Evolutionary conservation across 2,113 vertebrate genomes (phyloP).

Genomic region (Oenanthe melanoleuca): DNA sequence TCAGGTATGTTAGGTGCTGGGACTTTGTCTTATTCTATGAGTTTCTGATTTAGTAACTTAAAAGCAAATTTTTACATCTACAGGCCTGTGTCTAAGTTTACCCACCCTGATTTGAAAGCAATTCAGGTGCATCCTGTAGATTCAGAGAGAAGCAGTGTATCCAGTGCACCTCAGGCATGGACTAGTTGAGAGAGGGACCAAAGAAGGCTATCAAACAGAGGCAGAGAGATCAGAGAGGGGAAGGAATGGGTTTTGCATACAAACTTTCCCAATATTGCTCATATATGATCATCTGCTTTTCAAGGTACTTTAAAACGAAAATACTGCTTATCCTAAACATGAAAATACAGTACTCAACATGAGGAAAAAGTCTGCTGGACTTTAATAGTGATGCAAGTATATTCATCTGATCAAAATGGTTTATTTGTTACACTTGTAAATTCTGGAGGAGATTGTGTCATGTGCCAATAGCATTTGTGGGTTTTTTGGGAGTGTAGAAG

Average conservation of each 20-base stretch:
- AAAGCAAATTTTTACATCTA: neutral
- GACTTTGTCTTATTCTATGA: neutral
- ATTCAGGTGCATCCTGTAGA: neutral
- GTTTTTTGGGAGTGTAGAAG: neutral
- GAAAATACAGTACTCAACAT: neutral
- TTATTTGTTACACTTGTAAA: neutral
- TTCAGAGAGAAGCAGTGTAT: neutral
- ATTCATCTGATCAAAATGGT: neutral
- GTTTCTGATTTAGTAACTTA: neutral
- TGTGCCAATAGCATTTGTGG: fast-evolving
- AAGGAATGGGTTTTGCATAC: neutral
- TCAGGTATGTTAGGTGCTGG: neutral
- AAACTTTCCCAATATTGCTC: neutral
- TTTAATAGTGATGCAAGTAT: neutral
- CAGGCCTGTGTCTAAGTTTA: neutral
- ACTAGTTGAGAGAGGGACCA: neutral
- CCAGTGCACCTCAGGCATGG: neutral
- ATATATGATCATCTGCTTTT: neutral
- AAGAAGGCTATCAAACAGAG: neutral
- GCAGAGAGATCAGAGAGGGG: neutral
- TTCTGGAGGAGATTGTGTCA: neutral
- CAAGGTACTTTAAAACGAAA: neutral
- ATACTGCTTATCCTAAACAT: neutral
- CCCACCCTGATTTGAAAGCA: neutral
- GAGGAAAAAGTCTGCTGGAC: neutral